Conservation (phyloP, 2,797 vertebrate species). For the Psittacula derbiana region DNA sequence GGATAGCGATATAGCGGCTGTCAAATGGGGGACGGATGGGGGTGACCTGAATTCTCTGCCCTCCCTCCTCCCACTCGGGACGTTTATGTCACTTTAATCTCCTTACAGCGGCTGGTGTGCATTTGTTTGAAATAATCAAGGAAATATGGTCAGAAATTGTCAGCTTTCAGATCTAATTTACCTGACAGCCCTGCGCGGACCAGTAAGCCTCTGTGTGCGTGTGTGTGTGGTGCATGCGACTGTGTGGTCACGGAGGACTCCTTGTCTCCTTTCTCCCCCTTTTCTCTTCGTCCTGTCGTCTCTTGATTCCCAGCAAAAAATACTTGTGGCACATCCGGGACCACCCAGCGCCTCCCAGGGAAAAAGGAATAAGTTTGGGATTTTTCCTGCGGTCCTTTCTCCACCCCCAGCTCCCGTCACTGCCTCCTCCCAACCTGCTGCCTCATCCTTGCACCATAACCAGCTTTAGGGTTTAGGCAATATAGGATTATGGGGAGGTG, state of each 20-base stretch:
- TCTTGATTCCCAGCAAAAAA: slow-evolving; percentile 37
- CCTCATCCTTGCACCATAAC: slow-evolving; percentile 73
- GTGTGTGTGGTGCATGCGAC: slow-evolving; percentile 41
- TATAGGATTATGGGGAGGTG: slow-evolving; percentile 81
- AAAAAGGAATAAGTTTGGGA: slow-evolving; percentile 5
- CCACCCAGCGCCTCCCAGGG: not conserved
- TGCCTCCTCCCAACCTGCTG: slow-evolving; percentile 68
- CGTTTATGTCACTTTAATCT: slow-evolving; percentile 99
- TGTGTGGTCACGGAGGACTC: slow-evolving; percentile 77
- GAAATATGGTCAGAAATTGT: slow-evolving; percentile 99
- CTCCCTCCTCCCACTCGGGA: slow-evolving; percentile 92
- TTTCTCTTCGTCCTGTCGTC: slow-evolving; percentile 71
- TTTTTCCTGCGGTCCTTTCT: not conserved
- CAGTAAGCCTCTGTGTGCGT: slow-evolving; percentile 67
- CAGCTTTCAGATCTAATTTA: slow-evolving; percentile 99
- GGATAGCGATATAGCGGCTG: slow-evolving; percentile 99
- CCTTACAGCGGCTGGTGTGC: slow-evolving; percentile 99
- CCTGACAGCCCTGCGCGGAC: slow-evolving; percentile 92
- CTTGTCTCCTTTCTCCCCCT: slow-evolving; percentile 67
- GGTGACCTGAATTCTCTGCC: slow-evolving; percentile 99
- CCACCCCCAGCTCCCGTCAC: not conserved
- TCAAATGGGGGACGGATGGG: slow-evolving; percentile 99
- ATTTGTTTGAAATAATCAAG: slow-evolving; percentile 99
- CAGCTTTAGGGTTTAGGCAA: slow-evolving; percentile 82
- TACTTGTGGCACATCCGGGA: not conserved